A percentile compares a stretch with the other conserved stretches of the same genome.
Conservation (phyloP, 2,888 invertebrate species). For the Cerceris ruficornis region DNA sequence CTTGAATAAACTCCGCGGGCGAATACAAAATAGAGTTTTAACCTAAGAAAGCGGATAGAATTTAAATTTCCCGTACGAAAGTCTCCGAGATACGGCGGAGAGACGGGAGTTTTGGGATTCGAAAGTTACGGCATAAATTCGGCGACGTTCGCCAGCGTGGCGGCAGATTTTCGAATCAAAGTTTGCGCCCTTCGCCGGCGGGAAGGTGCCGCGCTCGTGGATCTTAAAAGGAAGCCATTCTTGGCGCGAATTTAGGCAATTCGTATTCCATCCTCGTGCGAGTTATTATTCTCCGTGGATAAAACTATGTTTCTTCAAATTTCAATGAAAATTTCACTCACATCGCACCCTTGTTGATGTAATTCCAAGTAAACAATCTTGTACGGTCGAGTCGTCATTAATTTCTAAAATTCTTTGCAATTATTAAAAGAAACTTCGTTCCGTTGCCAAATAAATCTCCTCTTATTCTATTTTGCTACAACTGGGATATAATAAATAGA, state of each 20-base stretch:
- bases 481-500: too few species aligned
- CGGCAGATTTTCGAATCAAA: conserved; percentile 38
- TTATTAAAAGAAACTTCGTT: too few species aligned
- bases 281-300: too few species aligned
- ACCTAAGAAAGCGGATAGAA: conserved; percentile 49
- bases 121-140: conserved; percentile 54
- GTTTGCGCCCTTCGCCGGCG: conserved; percentile 21
- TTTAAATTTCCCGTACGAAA: conserved; percentile 49
- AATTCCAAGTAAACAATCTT: too few species aligned
- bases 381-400: too few species aligned
- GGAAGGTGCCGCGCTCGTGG: not conserved
- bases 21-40: conserved; percentile 56
- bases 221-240: not conserved
- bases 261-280: too few species aligned
- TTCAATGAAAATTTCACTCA: too few species aligned
- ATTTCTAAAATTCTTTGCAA: too few species aligned
- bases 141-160: not conserved
- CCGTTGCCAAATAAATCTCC: too few species aligned
- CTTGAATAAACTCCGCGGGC: conserved; percentile 39
- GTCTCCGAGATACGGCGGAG: not conserved
- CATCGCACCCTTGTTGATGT: too few species aligned
- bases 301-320: too few species aligned
- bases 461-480: too few species aligned
- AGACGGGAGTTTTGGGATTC: conserved; percentile 28
- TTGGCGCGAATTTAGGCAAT: not conserved